Evolutionary conservation across 2,797 vertebrate species (phyloP), one percentile per base, ranked within the genome.

Genomic region (Ctenopoma kingsleyae): DNA sequence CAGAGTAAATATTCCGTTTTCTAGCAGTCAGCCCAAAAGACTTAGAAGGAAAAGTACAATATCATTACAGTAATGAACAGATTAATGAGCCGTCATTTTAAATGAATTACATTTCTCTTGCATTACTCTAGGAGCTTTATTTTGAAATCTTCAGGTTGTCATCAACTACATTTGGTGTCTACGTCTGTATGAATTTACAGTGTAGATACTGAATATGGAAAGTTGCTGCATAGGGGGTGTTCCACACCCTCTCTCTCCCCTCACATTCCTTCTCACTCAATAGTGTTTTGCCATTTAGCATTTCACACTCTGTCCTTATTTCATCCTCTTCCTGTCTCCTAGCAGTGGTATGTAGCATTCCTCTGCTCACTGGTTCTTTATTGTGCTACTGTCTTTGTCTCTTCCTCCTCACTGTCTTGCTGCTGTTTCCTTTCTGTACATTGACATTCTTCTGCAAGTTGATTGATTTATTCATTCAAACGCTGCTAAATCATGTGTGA

Each of bases 341-440:
- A 4, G 16, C 22, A 8, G 3, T 10, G 22, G 16, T 36, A 17
- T 17, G 22, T n/a, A 6, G 16, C 36, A 25, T 43, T 56, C 20
- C 25, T 49, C 36, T 67, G 51, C 11, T 40, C 27, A 32, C 30
- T 27, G 25, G 25, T 9, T 19, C 49, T 56, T 38, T 16, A 13
- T 22, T 16, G 23, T 54, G 16, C 20, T 48, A 49, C 57, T 64
- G 54, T 56, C 44, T 55, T 50, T 43, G 20, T 60, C 67, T 49
- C 20, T 63, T 56, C 25, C 5, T 6, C 35, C 52, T 78, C 48
- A 32, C 20, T 49, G 44, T 32, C 40, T 46, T 38, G 23, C 35
- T 76, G n/a, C 41, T 11, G 12, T 53, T 51, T 19, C 20, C 11
- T 56, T 51, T 46, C 36, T 58, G 2, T 11, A 17, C 30, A 20